Evolutionary conservation across 1,140 invertebrate species (phyloP), one percentile per base, ranked within the genome.

Genomic region (Lamellibrachia luymesi): DNA sequence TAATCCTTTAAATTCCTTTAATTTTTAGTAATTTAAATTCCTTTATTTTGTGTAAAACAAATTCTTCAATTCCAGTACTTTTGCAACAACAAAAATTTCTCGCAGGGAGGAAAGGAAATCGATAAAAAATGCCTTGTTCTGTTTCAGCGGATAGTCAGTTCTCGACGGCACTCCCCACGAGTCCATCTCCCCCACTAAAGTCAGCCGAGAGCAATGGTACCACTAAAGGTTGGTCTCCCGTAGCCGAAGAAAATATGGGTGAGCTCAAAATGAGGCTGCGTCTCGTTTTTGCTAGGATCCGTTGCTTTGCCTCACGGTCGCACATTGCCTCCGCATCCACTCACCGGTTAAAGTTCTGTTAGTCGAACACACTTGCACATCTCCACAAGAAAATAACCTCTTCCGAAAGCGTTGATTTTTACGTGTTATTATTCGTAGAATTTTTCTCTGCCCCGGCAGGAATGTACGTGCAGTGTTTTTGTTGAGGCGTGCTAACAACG

Each of bases 201-300:
- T 90, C 92, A 22, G 92, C 64, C 25, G 90, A 93, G 50, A 92
- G 56, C 52, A 50, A 22, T 91, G 91, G 92, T 52, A 92, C 4
- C n/a, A n/a, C 50, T 50, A 93, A 93, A 50, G 56, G 38, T 22
- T 93, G 93, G 93, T 93, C 93, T 38, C 93, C 93, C 25, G 90
- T 49, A 38, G 90, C 27, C 13, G 49, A 49, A 49, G 90, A 93
- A 89, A 90, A 90, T 90, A 90, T 80, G 64, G 64, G 64, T 80
- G 64, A 80, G 64, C 64, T 80, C 51, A 93, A 93, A 90, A 80
- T 80, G 64, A 80, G 64, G 64, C 64, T 80, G 64, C 64, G 13
- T 80, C 64, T 80, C 64, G 64, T 80, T 80, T 80, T 80, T 22
- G 64, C 25, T 80, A 80, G 64, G 64, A 80, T 80, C 64, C 64